Evolutionary conservation across 2,113 vertebrate genomes (phyloP).

Genomic region (Bolborhynchus lineola): DNA sequence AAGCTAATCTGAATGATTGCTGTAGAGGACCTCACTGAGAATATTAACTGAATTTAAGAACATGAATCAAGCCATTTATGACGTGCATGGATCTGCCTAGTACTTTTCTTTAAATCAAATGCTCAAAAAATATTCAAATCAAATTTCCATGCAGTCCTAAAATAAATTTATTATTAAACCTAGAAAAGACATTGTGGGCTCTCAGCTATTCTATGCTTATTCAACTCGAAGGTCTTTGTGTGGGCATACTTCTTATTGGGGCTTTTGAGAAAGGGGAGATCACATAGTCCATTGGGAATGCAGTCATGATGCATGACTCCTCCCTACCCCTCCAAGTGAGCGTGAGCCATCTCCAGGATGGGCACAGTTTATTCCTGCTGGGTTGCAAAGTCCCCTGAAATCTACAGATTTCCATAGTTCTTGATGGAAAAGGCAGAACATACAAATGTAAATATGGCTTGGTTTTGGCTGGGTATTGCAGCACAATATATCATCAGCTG

Average conservation of each 20-base stretch:
- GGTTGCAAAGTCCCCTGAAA: neutral
- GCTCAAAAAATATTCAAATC: neutral
- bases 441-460: neutral
- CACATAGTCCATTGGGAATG: neutral
- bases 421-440: neutral
- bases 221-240: neutral
- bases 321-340: neutral
- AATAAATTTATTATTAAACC: neutral
- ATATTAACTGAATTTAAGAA: neutral
- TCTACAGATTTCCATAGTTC: neutral
- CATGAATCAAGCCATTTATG: neutral
- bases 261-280: neutral
- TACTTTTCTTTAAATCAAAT: neutral
- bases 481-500: neutral
- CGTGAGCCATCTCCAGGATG: neutral
- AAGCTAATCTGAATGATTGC: neutral
- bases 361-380: neutral
- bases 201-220: neutral
- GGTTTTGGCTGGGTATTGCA: neutral
- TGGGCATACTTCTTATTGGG: neutral
- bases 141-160: neutral
- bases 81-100: neutral
- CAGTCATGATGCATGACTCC: fast-evolving
- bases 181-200: neutral
- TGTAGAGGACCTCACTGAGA: neutral